A percentile compares a stretch with the other conserved stretches of the same genome.
Conservation (phyloP, 1,140 invertebrate genomes). For the Capitella teleta region DNA sequence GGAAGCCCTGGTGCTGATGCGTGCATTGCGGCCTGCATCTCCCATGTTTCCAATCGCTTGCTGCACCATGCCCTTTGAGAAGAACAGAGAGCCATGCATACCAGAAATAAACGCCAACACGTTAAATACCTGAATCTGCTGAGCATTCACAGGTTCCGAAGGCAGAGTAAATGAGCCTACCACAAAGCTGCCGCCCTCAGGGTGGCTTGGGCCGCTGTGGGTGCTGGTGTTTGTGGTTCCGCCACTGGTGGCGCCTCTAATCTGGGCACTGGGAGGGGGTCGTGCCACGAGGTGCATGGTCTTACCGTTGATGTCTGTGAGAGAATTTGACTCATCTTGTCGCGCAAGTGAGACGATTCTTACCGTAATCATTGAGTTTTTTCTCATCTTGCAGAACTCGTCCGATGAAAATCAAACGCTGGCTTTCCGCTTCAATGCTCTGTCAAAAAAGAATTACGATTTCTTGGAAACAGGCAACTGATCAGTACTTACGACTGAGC, state of each 20-base stretch:
- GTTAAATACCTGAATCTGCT: conserved; percentile 32
- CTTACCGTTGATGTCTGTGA: conserved; percentile 77
- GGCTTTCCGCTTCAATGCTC: conserved; percentile 64
- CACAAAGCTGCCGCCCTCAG: conserved; percentile 30
- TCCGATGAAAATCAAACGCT: conserved; percentile 85
- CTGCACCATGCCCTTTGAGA: too few species aligned
- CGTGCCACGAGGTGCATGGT: conserved; percentile 87
- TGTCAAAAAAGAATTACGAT: conserved; percentile 19
- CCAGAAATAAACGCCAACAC: too few species aligned
- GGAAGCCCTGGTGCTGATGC: too few species aligned
- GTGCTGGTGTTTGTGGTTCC: conserved; percentile 8
- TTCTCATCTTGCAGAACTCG: conserved; percentile 83
- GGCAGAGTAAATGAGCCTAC: conserved; percentile 39
- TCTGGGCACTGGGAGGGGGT: conserved; percentile 50
- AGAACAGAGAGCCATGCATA: too few species aligned
- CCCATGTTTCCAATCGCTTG: too few species aligned
- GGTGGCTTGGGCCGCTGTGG: conserved; percentile 16
- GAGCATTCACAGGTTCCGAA: conserved; percentile 33
- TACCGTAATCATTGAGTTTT: conserved; percentile 75
- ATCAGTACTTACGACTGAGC: too few species aligned
- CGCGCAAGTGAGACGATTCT: conserved; percentile 17
- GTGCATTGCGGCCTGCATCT: too few species aligned
- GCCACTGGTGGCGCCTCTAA: conserved; percentile 13
- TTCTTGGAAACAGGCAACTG: too few species aligned
- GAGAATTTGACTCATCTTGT: not conserved